phyloP scores from a whole-genome alignment of 2,888 invertebrate species.

The Mallateleia sp. region DNA sequence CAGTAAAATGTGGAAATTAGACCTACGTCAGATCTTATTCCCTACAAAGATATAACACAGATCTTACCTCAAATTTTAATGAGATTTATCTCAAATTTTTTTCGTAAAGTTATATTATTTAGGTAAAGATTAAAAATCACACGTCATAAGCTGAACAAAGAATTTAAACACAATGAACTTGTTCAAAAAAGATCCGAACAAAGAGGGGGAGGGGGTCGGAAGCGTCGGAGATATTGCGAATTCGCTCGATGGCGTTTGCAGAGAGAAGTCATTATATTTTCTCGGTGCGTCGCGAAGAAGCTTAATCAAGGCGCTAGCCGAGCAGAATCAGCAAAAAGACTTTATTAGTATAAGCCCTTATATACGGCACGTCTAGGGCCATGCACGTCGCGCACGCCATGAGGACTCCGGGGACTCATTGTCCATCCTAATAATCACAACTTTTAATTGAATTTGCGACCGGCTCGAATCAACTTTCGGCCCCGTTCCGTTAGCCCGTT shows the following conservation, averaged over 20 bases:
- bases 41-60: too few species aligned
- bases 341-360: conserved; percentile 87
- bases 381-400: conserved; percentile 62
- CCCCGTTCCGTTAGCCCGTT: conserved; percentile 79
- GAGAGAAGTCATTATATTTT: conserved; percentile 89
- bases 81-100: too few species aligned
- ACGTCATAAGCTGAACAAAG: too few species aligned
- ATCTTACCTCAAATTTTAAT: too few species aligned
- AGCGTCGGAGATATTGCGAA: conserved; percentile 77
- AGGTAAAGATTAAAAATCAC: too few species aligned
- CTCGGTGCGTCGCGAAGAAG: conserved; percentile 88
- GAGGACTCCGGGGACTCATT: conserved; percentile 87
- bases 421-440: conserved; percentile 89
- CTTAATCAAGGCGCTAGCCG: conserved; percentile 89
- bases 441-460: conserved; percentile 89
- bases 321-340: conserved; percentile 89
- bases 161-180: too few species aligned
- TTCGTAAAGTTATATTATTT: too few species aligned
- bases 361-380: conserved; percentile 73
- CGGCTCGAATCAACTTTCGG: conserved; percentile 86
- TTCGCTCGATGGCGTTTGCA: conserved; percentile 85
- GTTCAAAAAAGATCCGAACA: conserved; percentile 56
- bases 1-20: too few species aligned
- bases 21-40: too few species aligned
- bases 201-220: conserved; percentile 36